Evolutionary conservation across 2,888 invertebrate genomes (phyloP), one percentile per base, ranked within the genome.

Genomic region (Cryptocephalus moraei): DNA sequence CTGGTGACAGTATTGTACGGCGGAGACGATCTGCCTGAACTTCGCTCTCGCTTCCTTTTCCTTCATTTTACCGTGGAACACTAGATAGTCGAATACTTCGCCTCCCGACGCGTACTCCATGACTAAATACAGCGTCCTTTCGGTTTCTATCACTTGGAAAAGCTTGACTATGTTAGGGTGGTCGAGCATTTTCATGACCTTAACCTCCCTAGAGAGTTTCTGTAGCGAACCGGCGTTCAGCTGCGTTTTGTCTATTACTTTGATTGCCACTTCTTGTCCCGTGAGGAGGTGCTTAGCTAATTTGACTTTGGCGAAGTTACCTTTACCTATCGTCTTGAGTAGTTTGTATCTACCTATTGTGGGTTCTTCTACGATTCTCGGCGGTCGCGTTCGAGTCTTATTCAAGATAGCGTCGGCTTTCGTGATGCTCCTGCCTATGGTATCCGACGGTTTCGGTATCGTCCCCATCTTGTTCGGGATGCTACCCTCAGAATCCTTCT

Each of bases 91-190:
- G 74, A 99, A 99, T 60, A 99, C 97, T 79, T 99, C 99, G 56
- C 93, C 99, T 48, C 99, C 97, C 58, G 94, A 94, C 55, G 99
- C 99, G 75, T 99, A 99, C 75, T 99, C 99, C 96, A 99, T 97
- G 55, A 99, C 99, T 72, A 99, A 83, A 78, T 99, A 99, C 67
- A 99, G 79, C 56, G 97, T 99, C 80, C 96, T 96, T 74, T 99
- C 99, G 56, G 97, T 99, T 80, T 99, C 99, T 74, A 99, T 99
- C 56, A 99, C 99, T 84, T 97, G 96, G 79, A 94, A 95, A 70
- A 93, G 77, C 78, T 92, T 92, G 62, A 93, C 93, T 73, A 99
- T 99, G 78, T 99, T 99, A 68, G 99, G 99, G 84, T 99, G 99
- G 78, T 97, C 96, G 71, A 99, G 81, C 88, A 96, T 93, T 78